These are phyloP conservation scores for Hoplias malabaricus DNA, from an alignment of 2,113 vertebrate species.

Conservation along the genomic window DNA sequence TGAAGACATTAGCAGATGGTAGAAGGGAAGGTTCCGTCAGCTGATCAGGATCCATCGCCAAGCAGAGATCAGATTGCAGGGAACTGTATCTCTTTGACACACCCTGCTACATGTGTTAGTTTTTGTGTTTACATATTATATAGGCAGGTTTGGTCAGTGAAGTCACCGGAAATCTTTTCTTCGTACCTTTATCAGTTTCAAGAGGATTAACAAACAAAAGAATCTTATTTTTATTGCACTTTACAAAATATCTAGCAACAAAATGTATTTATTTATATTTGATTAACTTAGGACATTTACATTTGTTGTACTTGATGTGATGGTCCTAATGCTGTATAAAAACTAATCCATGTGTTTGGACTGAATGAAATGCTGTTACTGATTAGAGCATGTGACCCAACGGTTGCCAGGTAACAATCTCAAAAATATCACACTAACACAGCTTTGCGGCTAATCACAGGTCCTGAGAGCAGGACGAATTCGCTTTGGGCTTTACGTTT, in stretches of 20 bases:
- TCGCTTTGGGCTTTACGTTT: constrained; percentile 47
- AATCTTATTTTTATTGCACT: too few relatives aligned
- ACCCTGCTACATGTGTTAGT: constrained; percentile 11
- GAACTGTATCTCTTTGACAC: background rate
- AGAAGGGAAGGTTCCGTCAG: background rate
- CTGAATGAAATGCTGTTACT: constrained; percentile 7
- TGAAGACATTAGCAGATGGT: background rate
- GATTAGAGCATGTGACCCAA: constrained; percentile 56
- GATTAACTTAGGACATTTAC: too few relatives aligned
- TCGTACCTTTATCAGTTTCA: too few relatives aligned
- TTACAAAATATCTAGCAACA: too few relatives aligned
- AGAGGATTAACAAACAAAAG: too few relatives aligned
- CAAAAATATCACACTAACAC: constrained; percentile 56
- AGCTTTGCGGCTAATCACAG: constrained; percentile 38
- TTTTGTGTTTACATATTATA: background rate
- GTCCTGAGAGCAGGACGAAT: constrained; percentile 34
- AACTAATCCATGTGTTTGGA: background rate
- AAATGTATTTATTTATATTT: too few relatives aligned
- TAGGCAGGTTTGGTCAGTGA: too few relatives aligned
- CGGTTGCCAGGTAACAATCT: constrained; percentile 62
- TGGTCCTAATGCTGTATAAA: background rate
- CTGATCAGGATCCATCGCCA: background rate
- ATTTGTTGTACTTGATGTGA: too few relatives aligned
- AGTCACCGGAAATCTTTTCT: too few relatives aligned
- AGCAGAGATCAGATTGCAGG: background rate